These are phyloP conservation scores for Dryas iulia DNA, from an alignment of 1,140 invertebrate species.

Conservation along the genomic window DNA sequence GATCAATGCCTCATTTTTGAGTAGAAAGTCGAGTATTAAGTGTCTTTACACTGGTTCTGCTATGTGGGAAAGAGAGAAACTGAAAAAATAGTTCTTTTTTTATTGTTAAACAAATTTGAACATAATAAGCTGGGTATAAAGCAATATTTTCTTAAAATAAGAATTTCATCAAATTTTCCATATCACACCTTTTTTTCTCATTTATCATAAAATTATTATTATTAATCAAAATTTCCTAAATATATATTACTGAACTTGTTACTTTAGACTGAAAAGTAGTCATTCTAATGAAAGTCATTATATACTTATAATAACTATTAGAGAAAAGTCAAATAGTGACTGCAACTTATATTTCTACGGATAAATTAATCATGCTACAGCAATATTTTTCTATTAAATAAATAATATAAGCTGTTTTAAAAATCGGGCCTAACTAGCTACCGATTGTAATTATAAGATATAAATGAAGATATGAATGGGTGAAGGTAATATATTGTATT, in stretches of 20 bases:
- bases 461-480: not conserved
- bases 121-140: constrained; percentile 7
- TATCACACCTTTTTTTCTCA: not conserved
- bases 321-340: constrained; percentile 10
- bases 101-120: not conserved
- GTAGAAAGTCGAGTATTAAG: no score
- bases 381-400: constrained; percentile 21
- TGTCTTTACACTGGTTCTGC: no score
- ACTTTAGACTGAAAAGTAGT: not conserved
- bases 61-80: no score
- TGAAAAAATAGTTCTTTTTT: no score
- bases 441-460: constrained; percentile 12
- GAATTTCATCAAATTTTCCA: not conserved
- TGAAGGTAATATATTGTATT: no score
- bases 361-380: constrained; percentile 9
- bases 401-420: constrained; percentile 8
- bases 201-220: not conserved
- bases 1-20: no score
- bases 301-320: constrained; percentile 1
- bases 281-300: not conserved
- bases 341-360: constrained; percentile 6
- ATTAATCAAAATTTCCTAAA: not conserved
- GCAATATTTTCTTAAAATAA: constrained; percentile 1
- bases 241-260: not conserved
- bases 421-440: constrained; percentile 13